Conservation (phyloP, 2,888 invertebrate genomes). For the Steinernema hermaphroditum region DNA sequence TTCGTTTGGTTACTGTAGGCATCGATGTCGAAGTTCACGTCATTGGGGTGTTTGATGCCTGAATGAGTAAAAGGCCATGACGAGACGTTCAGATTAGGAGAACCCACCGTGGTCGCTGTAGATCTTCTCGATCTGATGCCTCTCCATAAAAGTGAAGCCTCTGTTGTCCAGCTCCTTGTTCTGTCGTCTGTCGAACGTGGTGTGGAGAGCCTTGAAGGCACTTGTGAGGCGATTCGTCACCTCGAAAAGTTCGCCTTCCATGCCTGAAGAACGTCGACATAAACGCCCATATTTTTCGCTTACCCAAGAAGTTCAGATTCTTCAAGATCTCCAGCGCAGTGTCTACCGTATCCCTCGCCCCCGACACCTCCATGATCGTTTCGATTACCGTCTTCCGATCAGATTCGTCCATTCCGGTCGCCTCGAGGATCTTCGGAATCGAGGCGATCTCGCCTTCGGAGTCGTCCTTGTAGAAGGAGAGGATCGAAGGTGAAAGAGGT, state of each 20-base stretch:
- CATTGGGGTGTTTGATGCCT: constrained; percentile 42
- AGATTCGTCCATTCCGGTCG: constrained; percentile 49
- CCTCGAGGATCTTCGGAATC: constrained; percentile 57
- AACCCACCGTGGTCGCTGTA: constrained; percentile 52
- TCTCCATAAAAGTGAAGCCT: constrained; percentile 58
- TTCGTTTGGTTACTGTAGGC: constrained; percentile 38
- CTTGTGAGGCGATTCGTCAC: constrained; percentile 48
- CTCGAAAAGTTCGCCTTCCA: constrained; percentile 51
- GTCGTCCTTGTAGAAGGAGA: constrained; percentile 55
- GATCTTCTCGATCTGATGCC: constrained; percentile 53
- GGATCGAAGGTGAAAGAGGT: constrained; percentile 55
- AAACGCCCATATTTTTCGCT: not conserved
- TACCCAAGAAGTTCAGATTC: constrained; percentile 45
- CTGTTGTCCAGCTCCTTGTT: constrained; percentile 49
- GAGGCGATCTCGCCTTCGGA: constrained; percentile 47
- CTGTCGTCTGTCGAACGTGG: constrained; percentile 51
- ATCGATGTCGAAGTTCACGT: constrained; percentile 37
- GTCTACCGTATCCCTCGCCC: constrained; percentile 55
- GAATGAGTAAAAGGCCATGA: not conserved
- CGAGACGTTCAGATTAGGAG: not conserved
- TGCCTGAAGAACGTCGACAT: constrained; percentile 38
- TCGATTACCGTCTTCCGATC: constrained; percentile 59
- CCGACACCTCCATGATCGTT: constrained; percentile 62
- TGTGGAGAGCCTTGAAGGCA: constrained; percentile 53
- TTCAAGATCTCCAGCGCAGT: constrained; percentile 53